These are phyloP conservation scores for Halcyon senegalensis DNA, from an alignment of 2,113 vertebrate genomes.

Conservation along the genomic window DNA sequence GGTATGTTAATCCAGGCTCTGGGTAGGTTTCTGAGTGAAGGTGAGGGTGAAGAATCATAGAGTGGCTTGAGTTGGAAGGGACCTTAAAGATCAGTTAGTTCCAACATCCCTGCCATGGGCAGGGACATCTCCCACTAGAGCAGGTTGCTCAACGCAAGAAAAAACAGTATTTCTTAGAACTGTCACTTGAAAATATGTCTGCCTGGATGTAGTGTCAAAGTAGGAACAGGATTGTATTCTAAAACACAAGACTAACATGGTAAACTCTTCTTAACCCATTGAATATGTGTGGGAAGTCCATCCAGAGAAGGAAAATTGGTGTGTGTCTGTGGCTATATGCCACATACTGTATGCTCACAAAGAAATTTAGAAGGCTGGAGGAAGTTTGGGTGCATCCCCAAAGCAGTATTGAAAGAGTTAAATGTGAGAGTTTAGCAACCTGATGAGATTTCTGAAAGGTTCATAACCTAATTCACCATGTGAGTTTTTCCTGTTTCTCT, in stretches of 20 bases:
- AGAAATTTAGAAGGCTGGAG: neutral
- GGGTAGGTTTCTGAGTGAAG: neutral
- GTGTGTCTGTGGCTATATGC: neutral
- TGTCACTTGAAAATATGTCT: slow-evolving; percentile 13
- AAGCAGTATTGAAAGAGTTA: neutral
- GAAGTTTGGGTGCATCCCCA: neutral
- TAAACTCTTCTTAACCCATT: neutral
- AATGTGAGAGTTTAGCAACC: neutral
- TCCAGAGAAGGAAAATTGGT: neutral
- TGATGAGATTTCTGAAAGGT: neutral
- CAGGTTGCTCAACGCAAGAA: neutral
- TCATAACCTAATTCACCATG: neutral
- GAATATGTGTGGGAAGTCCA: neutral
- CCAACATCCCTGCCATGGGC: no score
- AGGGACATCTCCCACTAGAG: no score
- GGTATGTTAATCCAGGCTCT: neutral
- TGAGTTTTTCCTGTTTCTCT: neutral
- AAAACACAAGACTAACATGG: neutral
- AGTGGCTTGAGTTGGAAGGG: no score
- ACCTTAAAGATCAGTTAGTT: no score
- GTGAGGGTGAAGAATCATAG: neutral
- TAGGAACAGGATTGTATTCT: slow-evolving; percentile 3
- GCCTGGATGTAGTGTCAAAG: neutral
- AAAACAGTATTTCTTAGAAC: neutral
- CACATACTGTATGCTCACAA: neutral